phyloP scores from a whole-genome alignment of 1,140 invertebrate genomes.

The Cheumatopsyche charites region DNA sequence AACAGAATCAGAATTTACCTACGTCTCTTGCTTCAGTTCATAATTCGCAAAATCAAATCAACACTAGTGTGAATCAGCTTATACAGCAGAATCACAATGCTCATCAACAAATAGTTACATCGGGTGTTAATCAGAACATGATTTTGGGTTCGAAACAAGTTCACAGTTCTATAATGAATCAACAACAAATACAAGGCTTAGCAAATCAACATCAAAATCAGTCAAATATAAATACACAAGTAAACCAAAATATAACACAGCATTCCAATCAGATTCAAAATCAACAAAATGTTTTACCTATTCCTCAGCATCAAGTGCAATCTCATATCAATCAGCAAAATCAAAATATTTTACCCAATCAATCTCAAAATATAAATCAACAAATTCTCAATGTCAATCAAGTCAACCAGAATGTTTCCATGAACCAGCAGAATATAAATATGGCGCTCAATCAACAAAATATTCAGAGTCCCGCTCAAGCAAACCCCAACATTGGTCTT shows the following conservation, averaged over 20 bases:
- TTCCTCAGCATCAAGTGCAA: conserved; percentile 51
- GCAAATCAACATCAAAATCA: conserved; percentile 26
- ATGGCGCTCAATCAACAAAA: conserved; percentile 53
- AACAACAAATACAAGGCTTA: conserved; percentile 39
- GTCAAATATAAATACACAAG: conserved; percentile 37
- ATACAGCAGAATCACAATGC: conserved; percentile 50
- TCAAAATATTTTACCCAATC: conserved; percentile 39
- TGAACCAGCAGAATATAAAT: conserved; percentile 55
- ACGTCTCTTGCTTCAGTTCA: not conserved
- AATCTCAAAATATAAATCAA: conserved; percentile 50
- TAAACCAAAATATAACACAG: conserved; percentile 45
- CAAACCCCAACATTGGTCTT: conserved; percentile 53
- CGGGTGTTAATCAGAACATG: conserved; percentile 44
- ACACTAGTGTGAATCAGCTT: conserved; percentile 32
- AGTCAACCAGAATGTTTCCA: conserved; percentile 52
- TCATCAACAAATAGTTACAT: conserved; percentile 50
- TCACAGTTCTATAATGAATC: conserved; percentile 17
- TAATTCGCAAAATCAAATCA: conserved; percentile 51
- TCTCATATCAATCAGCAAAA: conserved; percentile 44
- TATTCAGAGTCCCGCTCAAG: conserved; percentile 59
- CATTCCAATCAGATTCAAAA: conserved; percentile 48
- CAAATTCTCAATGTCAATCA: conserved; percentile 54
- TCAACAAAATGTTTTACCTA: conserved; percentile 38
- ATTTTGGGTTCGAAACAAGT: conserved; percentile 41
- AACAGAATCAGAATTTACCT: conserved; percentile 20